Percentiles rank a stretch among this genome's conserved stretches.
phyloP scores from a whole-genome alignment of 2,113 vertebrate species.

The Neodon shergylaensis region DNA sequence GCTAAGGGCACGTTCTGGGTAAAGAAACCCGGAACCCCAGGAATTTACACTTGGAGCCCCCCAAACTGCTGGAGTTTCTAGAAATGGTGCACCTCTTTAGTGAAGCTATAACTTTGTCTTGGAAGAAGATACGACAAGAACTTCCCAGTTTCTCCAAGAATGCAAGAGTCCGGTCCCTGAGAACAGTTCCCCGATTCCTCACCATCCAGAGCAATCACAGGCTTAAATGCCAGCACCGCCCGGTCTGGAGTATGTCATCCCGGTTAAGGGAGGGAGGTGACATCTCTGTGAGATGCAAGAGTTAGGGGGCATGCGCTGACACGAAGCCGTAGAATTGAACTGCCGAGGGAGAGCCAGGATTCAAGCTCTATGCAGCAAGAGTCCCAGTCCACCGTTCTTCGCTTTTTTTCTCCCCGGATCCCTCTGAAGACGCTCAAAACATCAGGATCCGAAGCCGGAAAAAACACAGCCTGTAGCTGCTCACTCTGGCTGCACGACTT shows the following conservation, averaged over 20 bases:
- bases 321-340: neutral
- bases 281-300: neutral
- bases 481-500: conserved; percentile 31
- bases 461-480: neutral
- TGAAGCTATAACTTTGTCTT: neutral
- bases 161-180: neutral
- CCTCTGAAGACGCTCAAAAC: neutral
- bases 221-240: neutral
- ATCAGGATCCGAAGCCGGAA: neutral
- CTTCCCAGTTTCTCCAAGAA: neutral
- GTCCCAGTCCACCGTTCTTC: neutral
- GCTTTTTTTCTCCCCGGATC: neutral
- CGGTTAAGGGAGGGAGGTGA: neutral
- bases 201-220: neutral
- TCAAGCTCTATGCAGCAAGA: neutral
- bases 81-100: neutral
- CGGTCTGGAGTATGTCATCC: neutral
- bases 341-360: neutral
- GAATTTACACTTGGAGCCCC: neutral
- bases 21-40: neutral
- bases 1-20: neutral
- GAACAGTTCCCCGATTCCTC: neutral
- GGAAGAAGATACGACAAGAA: neutral
- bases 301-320: neutral
- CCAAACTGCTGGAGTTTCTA: neutral